A percentile compares a stretch with the other conserved stretches of the same genome.
These are phyloP conservation scores for Cyprinus carpio DNA, from an alignment of 2,113 vertebrate species.

Conservation along the genomic window DNA sequence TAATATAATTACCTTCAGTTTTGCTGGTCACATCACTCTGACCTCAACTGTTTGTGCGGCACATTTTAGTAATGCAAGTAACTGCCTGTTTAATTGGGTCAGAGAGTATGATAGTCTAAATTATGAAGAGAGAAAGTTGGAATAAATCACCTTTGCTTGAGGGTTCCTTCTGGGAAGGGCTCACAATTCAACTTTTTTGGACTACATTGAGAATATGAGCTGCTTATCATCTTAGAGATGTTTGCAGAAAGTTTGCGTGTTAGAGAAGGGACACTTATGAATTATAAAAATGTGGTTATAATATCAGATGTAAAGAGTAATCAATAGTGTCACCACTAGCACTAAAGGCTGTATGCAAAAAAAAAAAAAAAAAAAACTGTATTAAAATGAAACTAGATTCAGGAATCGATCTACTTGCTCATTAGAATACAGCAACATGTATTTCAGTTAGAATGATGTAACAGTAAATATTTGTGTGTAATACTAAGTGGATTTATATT, in stretches of 20 bases:
- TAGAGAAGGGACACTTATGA: slow-evolving; percentile 54
- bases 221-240: slow-evolving; percentile 5
- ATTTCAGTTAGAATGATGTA: background rate
- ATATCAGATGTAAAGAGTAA: slow-evolving; percentile 60
- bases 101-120: background rate
- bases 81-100: background rate
- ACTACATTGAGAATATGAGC: background rate
- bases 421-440: background rate
- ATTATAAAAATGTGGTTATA: slow-evolving; percentile 68
- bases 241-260: slow-evolving; percentile 33
- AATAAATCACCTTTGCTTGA: background rate
- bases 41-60: background rate
- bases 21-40: background rate
- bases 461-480: background rate
- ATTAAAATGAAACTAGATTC: slow-evolving; percentile 33
- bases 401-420: slow-evolving; percentile 23
- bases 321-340: slow-evolving; percentile 40
- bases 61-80: background rate
- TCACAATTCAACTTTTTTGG: background rate
- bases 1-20: background rate
- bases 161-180: background rate
- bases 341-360: slow-evolving; percentile 37
- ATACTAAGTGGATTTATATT: background rate
- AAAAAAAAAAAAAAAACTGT: slow-evolving; percentile 41
- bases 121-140: background rate